Percentiles rank a stretch among this genome's conserved stretches.
Evolutionary conservation across 2,888 invertebrate species (phyloP).

Genomic region (Palloptera scutellata): DNA sequence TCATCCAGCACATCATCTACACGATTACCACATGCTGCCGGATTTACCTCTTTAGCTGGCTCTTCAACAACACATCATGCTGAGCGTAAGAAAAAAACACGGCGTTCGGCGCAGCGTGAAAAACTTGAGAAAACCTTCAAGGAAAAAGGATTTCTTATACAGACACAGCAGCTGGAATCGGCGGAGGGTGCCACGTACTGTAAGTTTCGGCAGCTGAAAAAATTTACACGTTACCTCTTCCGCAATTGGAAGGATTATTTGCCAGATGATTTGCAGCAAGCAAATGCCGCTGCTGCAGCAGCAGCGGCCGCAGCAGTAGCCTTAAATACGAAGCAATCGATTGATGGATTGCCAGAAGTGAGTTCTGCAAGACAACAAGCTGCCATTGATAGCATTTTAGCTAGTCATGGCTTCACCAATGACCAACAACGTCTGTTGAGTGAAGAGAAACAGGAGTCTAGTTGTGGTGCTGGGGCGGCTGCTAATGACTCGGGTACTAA

Average conservation of each 20-base stretch:
- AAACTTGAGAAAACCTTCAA: slow-evolving; percentile 91
- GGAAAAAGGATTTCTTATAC: slow-evolving; percentile 91
- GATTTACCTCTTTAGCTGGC: neutral
- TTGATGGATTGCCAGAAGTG: neutral
- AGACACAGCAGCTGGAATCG: slow-evolving; percentile 90
- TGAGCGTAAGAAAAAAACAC: slow-evolving; percentile 72
- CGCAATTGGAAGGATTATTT: slow-evolving; percentile 94
- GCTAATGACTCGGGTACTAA: too few species aligned
- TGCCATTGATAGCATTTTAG: slow-evolving; percentile 41
- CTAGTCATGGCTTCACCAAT: slow-evolving; percentile 33
- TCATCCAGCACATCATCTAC: neutral
- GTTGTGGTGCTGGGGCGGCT: too few species aligned
- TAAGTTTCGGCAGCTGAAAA: slow-evolving; percentile 88
- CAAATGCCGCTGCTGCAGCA: slow-evolving; percentile 42
- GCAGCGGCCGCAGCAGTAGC: slow-evolving; percentile 46
- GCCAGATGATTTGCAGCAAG: slow-evolving; percentile 69
- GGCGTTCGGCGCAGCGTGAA: slow-evolving; percentile 85
- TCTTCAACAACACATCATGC: too few species aligned
- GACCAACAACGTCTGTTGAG: too few species aligned
- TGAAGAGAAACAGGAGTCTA: too few species aligned
- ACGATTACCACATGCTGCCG: neutral
- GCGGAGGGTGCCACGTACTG: slow-evolving; percentile 94
- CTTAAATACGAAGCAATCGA: neutral
- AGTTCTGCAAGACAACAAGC: slow-evolving; percentile 21
- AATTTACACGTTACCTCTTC: slow-evolving; percentile 90